Evolutionary conservation across 2,888 invertebrate species (phyloP), one percentile per base, ranked within the genome.

Genomic region (Athalia rosae): DNA sequence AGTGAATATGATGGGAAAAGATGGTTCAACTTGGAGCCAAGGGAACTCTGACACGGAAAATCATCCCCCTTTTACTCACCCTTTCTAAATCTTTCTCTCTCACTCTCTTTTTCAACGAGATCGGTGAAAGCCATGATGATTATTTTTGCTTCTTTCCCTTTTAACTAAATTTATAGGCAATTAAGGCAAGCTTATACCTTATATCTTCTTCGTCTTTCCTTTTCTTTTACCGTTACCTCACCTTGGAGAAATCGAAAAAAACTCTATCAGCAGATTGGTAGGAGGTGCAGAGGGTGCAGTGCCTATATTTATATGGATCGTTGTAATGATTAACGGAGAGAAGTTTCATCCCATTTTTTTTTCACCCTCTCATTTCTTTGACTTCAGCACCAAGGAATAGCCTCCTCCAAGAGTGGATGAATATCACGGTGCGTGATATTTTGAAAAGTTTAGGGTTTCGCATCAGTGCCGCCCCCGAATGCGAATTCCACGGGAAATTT

Each of bases 141-240:
- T 69, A 69, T 69, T 69, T 69, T 28, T 28, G 28, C 28, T 28
- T 28, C 28, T 28, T 58, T 69, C 53, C 48, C 69, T 69, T 69
- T 69, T 69, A 56, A 69, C 69, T 56, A 69, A 69, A 69, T 69
- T 69, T 69, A 69, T 69, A 69, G 69, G 56, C 69, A 69, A 69
- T 69, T 69, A 56, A 69, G 69, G n/a, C 67, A n/a, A 53, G 53
- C 53, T 4, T n/a, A 8, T n/a, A 8, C 53, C 0, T 53, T 53
- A 4, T 53, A 53, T 43, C 67, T 50, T 28, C 41, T 66, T 9
- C 67, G 15, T 66, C 64, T 56, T 76, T 71, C 9, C 61, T 58
- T 63, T 69, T 7, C 41, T 79, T 63, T 47, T 50, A 66, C 15
- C 61, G 56, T 43, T 28, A 28, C 28, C 28, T 28, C 2, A 28